Evolutionary conservation across 2,888 invertebrate species (phyloP), one percentile per base, ranked within the genome.

Genomic region (Aplocera efformata): DNA sequence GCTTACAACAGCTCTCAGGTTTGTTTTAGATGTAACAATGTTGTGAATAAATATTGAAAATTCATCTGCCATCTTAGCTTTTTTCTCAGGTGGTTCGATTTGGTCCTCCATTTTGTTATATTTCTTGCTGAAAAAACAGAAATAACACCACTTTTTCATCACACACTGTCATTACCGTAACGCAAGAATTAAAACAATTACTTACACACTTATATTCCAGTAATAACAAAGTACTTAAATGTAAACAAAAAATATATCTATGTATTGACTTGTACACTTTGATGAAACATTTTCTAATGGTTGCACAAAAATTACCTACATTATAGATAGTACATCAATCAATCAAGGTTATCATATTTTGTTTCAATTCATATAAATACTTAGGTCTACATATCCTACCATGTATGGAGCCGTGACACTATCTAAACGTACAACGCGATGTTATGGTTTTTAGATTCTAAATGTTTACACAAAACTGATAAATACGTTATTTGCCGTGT

Each of bases 1-100:
- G 7, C 89, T 74, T 6, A 94, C 55, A 7, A 94, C 77, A 0
- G 92, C 89, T 52, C 71, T 76, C 1, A 88, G 60, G 17, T 84
- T 81, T 7, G 56, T 63, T 17, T 54, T 51, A 0, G 72, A 70
- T 5, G 48, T 46, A 10, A 46, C 58, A 10, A 86, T 49, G 17
- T 58, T 63, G 6, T 63, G 24, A 13, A 73, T 70, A 6, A 69
- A 67, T 7, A 54, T 48, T 2, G 72, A 67, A 33, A 79, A 58
- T n/a, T 46, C 33, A 5, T 55, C 38, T 2, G 48, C 29, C 30
- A 50, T 56, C 61, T 73, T 79, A 1, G 51, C 20, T 49, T 65
- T 78, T 58, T 84, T 82, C 2, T 32, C 9, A 0, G 64, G 67
- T 8, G 85, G 81, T 53, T 77, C 80, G 7, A 8, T 29, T 13